Evolutionary conservation across 2,888 invertebrate species (phyloP), one percentile per base, ranked within the genome.

Genomic region (Hipparchia semele): DNA sequence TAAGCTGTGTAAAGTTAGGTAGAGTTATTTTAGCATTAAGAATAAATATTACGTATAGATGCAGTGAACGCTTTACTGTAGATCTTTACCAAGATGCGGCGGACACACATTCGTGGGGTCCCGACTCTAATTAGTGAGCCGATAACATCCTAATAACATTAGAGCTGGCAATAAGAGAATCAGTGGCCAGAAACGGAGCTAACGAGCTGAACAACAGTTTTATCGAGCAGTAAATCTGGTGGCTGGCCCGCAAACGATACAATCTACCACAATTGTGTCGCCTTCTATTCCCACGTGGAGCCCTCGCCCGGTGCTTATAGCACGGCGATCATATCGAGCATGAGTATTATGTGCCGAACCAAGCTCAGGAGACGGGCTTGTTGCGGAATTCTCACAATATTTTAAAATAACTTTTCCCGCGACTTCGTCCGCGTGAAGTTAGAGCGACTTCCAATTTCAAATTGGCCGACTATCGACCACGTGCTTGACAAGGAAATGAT

Each of bases 141-240:
- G 74, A 75, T 77, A 77, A 68, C 71, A 72, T 75, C 72, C 75
- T 75, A 75, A 75, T 75, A 72, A 76, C 75, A 75, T 76, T 75
- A 73, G 75, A 68, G 70, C 65, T 62, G 65, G 67, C 73, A 73
- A 71, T 73, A 67, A 65, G 72, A 75, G 70, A 75, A 74, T 73
- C 72, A 65, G 60, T 66, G 71, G 54, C 70, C 73, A 82, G 81
- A 81, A 81, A 82, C 80, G 76, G 75, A 77, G 80, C 83, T 87
- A 87, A 88, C 86, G 84, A 88, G 85, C 84, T 77, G 77, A 84
- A 82, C 86, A 87, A 85, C 86, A 82, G 87, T 82, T 79, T 82
- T 80, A 85, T 83, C 80, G 77, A 69, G 69, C 75, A 73, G 68
- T 75, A 75, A 73, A 77, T 78, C 77, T 75, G 72, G 75, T 71